Evolutionary conservation across 1,140 invertebrate genomes (phyloP).

Genomic region (Hydropsyche tenuis): DNA sequence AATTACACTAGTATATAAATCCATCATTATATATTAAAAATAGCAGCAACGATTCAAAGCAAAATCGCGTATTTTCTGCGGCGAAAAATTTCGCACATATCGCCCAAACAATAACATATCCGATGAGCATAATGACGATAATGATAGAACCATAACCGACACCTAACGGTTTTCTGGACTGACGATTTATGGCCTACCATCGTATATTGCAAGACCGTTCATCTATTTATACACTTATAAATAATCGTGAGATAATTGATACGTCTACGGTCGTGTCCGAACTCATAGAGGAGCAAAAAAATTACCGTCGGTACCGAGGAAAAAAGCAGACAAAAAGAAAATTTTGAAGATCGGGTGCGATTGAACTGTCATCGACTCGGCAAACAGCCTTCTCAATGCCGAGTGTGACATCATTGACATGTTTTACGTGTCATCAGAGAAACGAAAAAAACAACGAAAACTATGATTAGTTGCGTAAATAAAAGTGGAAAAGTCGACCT

Average conservation of each 20-base stretch:
- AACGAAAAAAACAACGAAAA: constrained; percentile 10
- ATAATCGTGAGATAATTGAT: background rate
- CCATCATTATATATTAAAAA: no score
- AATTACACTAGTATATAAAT: no score
- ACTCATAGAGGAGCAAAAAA: no score
- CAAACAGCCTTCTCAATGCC: constrained; percentile 34
- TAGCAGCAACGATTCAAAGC: no score
- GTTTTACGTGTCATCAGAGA: constrained; percentile 6
- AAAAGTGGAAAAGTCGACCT: background rate
- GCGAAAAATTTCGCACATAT: no score
- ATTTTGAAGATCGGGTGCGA: constrained; percentile 5
- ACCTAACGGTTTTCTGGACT: no score
- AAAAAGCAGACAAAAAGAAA: background rate
- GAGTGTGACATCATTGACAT: constrained; percentile 23
- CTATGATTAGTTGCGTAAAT: constrained; percentile 29
- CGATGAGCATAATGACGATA: no score
- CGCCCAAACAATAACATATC: no score
- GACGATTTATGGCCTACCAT: background rate
- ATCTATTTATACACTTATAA: background rate
- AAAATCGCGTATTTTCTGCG: no score
- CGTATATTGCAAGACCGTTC: background rate
- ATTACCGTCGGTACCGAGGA: background rate
- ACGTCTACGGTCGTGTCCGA: background rate
- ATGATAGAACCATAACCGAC: no score
- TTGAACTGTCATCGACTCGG: constrained; percentile 26